Percentiles rank a stretch among this genome's conserved stretches.
phyloP scores from a whole-genome alignment of 1,140 invertebrate species.

The Diachasmimorpha longicaudata region DNA sequence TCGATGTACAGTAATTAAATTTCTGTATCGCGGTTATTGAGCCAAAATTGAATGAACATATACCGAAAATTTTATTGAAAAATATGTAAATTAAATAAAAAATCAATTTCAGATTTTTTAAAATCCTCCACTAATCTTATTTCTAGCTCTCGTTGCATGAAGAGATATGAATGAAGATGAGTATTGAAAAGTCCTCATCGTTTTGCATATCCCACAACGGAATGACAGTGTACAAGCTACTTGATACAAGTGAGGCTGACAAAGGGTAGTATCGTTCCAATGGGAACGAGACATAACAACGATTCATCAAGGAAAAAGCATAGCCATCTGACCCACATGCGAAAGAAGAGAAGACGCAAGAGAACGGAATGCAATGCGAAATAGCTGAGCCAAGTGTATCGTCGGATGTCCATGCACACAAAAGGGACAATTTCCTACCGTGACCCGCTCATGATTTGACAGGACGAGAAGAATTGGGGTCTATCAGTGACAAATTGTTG shows the following conservation, averaged over 20 bases:
- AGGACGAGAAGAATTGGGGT: no score
- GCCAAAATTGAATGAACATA: no score
- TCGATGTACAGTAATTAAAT: no score
- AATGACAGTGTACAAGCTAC: background rate
- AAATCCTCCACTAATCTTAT: no score
- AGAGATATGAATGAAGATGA: background rate
- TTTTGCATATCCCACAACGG: background rate
- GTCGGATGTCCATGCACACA: background rate
- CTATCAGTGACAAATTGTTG: no score
- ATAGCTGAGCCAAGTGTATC: background rate
- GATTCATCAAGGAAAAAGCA: conserved; percentile 48
- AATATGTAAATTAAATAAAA: no score
- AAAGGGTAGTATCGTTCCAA: conserved; percentile 26
- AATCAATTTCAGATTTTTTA: no score
- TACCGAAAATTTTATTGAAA: no score
- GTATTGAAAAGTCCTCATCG: background rate
- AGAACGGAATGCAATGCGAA: background rate
- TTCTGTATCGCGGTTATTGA: no score
- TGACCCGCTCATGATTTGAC: no score
- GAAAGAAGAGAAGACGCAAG: conserved; percentile 23
- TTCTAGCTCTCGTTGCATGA: no score
- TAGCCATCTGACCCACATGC: conserved; percentile 40
- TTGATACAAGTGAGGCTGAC: background rate
- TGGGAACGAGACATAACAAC: conserved; percentile 22
- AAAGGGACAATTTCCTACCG: background rate